Evolutionary conservation across 1,140 invertebrate species (phyloP).

Genomic region (Drosophila jambulina): DNA sequence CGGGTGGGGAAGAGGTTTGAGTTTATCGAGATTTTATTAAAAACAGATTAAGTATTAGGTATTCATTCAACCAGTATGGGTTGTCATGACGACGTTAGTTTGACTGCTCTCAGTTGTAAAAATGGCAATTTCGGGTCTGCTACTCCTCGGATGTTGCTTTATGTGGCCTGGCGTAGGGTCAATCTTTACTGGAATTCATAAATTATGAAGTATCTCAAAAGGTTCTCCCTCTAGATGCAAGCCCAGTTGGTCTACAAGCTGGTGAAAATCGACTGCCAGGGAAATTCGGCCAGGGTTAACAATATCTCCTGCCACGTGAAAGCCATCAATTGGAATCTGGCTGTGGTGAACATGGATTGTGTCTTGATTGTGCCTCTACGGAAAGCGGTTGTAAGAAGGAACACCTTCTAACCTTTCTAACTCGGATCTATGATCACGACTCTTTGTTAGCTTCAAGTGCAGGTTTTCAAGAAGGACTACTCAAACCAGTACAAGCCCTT

Average conservation of each 20-base stretch:
- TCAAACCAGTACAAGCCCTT: constrained; percentile 47
- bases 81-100: neutral
- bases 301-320: constrained; percentile 26
- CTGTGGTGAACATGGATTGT: constrained; percentile 23
- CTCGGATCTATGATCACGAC: neutral
- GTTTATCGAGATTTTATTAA: neutral
- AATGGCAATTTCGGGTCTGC: neutral
- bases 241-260: constrained; percentile 27
- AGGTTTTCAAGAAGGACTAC: constrained; percentile 40
- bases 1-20: neutral
- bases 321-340: constrained; percentile 40
- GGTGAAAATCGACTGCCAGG: constrained; percentile 35
- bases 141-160: neutral
- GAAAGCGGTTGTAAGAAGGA: constrained; percentile 9
- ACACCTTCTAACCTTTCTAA: neutral
- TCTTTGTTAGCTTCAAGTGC: neutral
- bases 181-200: neutral
- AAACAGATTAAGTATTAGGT: neutral
- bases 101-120: neutral
- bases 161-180: neutral
- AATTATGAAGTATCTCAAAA: neutral
- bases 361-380: constrained; percentile 5
- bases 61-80: neutral
- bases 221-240: neutral
- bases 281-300: neutral